Base-by-base conservation (phyloP, 2,888 invertebrate species). In the Leptopilina myrica region DNA sequence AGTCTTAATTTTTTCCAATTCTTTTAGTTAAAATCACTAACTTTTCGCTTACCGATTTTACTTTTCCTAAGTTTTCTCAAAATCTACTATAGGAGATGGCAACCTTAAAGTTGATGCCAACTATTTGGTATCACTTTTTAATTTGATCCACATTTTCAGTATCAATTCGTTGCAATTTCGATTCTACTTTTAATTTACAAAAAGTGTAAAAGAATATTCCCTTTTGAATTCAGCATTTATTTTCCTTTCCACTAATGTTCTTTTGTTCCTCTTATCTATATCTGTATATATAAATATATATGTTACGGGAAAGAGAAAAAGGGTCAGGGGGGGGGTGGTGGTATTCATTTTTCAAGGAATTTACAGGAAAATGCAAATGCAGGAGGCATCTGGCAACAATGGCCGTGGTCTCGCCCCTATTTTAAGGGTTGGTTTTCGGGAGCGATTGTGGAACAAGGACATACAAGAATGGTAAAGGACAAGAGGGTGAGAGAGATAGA, bases 321-420 rank as follows among this genome's bases (percentile, higher is more conserved):
- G 20, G 20, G 20, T 43, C 43, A 49, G 49, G 49, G 49, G 49
- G 12, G 49, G 78, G 76, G 77, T 46, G 53, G 82, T 49, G 79
- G 33, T 76, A 88, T 88, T 90, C 90, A 91, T 91, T 91, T 91
- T 91, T 91, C 89, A 91, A 86, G 85, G 89, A 90, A 90, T 89
- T 88, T 88, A 87, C 88, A 90, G 87, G 90, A 91, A 91, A 91
- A 91, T 91, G 91, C 90, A 91, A 90, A 91, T 90, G 88, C 86
- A 87, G 88, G 87, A 89, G 91, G 91, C 91, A 91, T 91, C 91
- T 91, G 91, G 91, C 91, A 91, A 91, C 91, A 91, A 91, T 91
- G 91, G 91, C 91, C 91, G 90, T 89, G 89, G 88, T 90, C 89
- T 90, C 89, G 88, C 89, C 90, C 91, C 90, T 91, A 90, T 91